Conservation (phyloP, 2,797 vertebrate species). For the Danio jaintianensis region DNA sequence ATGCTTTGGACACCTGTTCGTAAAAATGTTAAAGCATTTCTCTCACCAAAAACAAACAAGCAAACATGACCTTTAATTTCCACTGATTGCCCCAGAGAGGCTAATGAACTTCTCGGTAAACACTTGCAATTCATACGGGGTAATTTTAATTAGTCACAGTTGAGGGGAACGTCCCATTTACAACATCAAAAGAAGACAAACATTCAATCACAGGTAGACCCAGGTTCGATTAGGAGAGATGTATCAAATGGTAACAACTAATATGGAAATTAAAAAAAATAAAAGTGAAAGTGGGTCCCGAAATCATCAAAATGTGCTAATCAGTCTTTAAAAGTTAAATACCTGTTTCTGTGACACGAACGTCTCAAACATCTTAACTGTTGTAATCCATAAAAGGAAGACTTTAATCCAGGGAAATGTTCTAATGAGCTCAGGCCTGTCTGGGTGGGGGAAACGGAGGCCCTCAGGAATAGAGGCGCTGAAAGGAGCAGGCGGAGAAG, state of each 20-base stretch:
- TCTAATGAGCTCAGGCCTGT: slow-evolving; percentile 74
- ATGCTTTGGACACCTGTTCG: slow-evolving; percentile 62
- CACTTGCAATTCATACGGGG: slow-evolving; percentile 76
- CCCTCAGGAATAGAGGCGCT: slow-evolving; percentile 58
- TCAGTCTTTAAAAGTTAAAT: slow-evolving; percentile 61
- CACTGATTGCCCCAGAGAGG: slow-evolving; percentile 76
- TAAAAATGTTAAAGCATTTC: slow-evolving; percentile 60
- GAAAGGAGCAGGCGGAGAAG: slow-evolving; percentile 50
- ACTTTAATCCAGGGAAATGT: slow-evolving; percentile 67
- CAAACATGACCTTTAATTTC: slow-evolving; percentile 82
- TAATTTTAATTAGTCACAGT: slow-evolving; percentile 81
- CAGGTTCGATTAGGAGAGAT: slow-evolving; percentile 72
- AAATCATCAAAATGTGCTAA: slow-evolving; percentile 61
- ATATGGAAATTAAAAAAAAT: neutral
- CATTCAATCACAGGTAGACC: slow-evolving; percentile 79
- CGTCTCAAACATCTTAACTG: slow-evolving; percentile 66
- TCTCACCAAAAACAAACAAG: slow-evolving; percentile 68
- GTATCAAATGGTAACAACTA: slow-evolving; percentile 61
- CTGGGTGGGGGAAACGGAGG: slow-evolving; percentile 64
- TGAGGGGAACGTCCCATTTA: slow-evolving; percentile 67
- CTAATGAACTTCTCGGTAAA: slow-evolving; percentile 82
- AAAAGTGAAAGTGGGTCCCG: slow-evolving; percentile 39
- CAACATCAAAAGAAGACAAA: slow-evolving; percentile 78
- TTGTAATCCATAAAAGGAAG: slow-evolving; percentile 67
- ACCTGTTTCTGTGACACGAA: slow-evolving; percentile 61